Evolutionary conservation across 2,888 invertebrate species (phyloP).

Genomic region (Napeogenes inachia): DNA sequence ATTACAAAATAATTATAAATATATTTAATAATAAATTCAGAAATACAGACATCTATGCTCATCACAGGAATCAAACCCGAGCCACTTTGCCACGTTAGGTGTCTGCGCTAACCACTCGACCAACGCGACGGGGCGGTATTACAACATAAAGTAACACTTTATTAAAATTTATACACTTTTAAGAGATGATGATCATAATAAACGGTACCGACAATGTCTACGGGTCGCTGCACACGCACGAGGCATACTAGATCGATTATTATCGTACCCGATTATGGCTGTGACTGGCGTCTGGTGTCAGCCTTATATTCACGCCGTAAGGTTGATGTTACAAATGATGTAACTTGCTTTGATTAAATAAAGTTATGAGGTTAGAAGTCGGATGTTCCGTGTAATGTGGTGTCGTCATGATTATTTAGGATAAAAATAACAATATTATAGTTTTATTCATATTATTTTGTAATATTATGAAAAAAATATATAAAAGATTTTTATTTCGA

Average conservation of each 20-base stretch:
- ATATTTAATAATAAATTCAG: no score
- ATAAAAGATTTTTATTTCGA: no score
- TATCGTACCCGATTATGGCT: background rate
- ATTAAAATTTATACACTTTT: no score
- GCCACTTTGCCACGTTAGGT: no score
- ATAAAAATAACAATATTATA: background rate
- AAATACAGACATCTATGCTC: no score
- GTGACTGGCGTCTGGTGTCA: background rate
- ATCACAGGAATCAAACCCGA: no score
- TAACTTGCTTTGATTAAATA: constrained; percentile 13
- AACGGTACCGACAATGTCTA: background rate
- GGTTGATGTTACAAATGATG: constrained; percentile 10
- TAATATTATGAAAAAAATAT: background rate
- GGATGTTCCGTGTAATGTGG: constrained; percentile 27
- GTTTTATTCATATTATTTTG: background rate
- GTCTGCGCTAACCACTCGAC: no score
- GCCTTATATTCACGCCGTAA: constrained; percentile 9
- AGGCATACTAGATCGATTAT: constrained; percentile 12
- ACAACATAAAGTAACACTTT: no score
- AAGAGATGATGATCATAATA: no score
- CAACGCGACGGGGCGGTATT: no score
- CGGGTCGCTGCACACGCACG: constrained; percentile 6
- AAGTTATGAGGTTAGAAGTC: constrained; percentile 40
- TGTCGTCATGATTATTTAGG: constrained; percentile 4
- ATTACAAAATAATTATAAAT: no score